Evolutionary conservation across 2,888 invertebrate genomes (phyloP).

Genomic region (Agrochola lota): DNA sequence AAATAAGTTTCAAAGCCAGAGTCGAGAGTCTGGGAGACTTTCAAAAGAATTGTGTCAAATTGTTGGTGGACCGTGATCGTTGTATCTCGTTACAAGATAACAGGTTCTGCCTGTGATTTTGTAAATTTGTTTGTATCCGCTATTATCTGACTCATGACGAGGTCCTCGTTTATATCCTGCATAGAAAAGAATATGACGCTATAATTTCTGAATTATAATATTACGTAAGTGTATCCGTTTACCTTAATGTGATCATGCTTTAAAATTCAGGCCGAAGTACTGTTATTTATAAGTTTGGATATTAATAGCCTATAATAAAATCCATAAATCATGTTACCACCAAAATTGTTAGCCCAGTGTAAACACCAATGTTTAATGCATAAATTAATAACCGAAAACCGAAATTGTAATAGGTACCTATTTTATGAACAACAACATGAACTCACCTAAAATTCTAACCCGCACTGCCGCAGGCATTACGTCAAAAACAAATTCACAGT

Average conservation of each 20-base stretch:
- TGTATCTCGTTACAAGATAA: not conserved
- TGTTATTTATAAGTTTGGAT: not conserved
- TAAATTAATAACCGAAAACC: conserved; percentile 41
- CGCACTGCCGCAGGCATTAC: conserved; percentile 14
- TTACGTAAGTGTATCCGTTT: not conserved
- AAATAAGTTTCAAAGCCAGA: conserved; percentile 45
- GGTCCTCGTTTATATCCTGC: not conserved
- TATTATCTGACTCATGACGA: too few species aligned
- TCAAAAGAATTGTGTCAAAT: conserved; percentile 20
- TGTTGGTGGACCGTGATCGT: conserved; percentile 20
- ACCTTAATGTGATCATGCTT: not conserved
- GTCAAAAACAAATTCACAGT: conserved; percentile 29
- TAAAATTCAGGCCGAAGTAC: not conserved
- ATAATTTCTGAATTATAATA: not conserved
- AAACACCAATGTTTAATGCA: conserved; percentile 46
- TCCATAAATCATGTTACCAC: conserved; percentile 20
- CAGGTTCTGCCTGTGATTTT: not conserved
- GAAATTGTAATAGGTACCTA: conserved; percentile 11
- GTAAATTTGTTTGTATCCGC: too few species aligned
- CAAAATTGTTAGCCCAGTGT: conserved; percentile 9
- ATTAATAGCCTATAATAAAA: conserved; percentile 27
- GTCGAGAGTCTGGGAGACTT: conserved; percentile 19
- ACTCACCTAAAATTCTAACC: conserved; percentile 13
- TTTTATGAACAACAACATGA: conserved; percentile 9
- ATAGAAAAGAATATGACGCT: not conserved